Evolutionary conservation across 2,888 invertebrate genomes (phyloP).

Genomic region (Archips crataeganus): DNA sequence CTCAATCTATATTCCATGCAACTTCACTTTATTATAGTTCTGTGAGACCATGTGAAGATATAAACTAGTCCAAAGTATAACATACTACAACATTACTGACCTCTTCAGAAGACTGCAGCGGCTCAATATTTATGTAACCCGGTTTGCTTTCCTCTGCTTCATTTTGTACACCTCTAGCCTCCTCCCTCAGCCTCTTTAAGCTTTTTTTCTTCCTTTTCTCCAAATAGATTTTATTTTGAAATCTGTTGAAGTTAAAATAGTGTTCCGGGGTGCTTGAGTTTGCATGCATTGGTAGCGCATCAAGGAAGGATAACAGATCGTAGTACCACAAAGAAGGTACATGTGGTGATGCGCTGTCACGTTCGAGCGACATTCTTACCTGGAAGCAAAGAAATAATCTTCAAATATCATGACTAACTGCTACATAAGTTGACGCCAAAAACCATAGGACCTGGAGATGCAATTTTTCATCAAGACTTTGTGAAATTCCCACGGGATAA

Average conservation of each 20-base stretch:
- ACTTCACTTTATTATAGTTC: no score
- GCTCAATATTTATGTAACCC: neutral
- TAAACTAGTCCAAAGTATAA: no score
- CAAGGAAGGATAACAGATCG: neutral
- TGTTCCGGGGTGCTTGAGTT: neutral
- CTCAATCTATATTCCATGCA: no score
- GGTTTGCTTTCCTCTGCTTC: neutral
- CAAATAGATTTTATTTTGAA: constrained; percentile 15
- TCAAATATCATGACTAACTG: no score
- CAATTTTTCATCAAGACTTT: no score
- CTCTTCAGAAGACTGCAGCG: neutral
- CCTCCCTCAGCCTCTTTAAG: neutral
- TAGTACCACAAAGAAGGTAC: constrained; percentile 9
- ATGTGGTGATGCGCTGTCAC: neutral
- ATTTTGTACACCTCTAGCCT: neutral
- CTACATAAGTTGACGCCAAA: no score
- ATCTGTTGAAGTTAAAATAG: constrained; percentile 10
- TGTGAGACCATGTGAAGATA: no score
- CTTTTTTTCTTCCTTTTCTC: neutral
- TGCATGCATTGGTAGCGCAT: constrained; percentile 1
- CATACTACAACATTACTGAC: neutral
- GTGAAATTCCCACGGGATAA: no score
- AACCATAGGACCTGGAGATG: no score
- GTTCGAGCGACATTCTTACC: neutral
- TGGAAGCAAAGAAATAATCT: neutral